Conservation (phyloP, 2,888 invertebrate species). For the Netelia inedita region DNA sequence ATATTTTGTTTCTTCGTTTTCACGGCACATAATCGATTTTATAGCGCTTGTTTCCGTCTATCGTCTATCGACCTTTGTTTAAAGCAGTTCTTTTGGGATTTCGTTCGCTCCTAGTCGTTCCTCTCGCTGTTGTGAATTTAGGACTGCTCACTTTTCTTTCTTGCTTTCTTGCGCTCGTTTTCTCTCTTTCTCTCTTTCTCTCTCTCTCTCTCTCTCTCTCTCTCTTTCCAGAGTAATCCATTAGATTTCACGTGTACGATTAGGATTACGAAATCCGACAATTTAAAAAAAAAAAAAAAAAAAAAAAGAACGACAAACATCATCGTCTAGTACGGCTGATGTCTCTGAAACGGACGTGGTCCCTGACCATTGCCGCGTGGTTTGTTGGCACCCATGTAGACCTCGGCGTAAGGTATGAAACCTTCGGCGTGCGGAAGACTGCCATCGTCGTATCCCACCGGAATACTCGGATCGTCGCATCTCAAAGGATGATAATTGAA, state of each 20-base stretch:
- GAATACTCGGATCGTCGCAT: constrained; percentile 64
- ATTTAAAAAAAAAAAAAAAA: constrained; percentile 58
- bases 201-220: constrained; percentile 58
- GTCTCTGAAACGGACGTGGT: constrained; percentile 84
- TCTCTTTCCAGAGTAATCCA: constrained; percentile 62
- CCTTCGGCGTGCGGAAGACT: constrained; percentile 82
- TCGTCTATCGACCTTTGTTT: constrained; percentile 12
- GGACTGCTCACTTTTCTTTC: neutral
- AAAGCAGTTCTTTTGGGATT: constrained; percentile 30
- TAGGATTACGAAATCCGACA: constrained; percentile 67
- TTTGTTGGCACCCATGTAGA: constrained; percentile 79
- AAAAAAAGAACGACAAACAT: constrained; percentile 46
- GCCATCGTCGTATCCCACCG: constrained; percentile 66
- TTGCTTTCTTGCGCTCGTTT: constrained; percentile 27
- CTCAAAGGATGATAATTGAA: constrained; percentile 79
- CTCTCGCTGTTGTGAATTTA: neutral
- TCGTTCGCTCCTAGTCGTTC: neutral
- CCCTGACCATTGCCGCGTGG: constrained; percentile 83
- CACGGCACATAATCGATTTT: constrained; percentile 6
- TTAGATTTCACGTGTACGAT: constrained; percentile 68
- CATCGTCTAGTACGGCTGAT: constrained; percentile 83
- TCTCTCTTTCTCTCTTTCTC: constrained; percentile 59
- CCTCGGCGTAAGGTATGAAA: constrained; percentile 78
- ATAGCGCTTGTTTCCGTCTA: neutral
- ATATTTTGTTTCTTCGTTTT: constrained; percentile 1